Evolutionary conservation across 2,888 invertebrate genomes (phyloP), one percentile per base, ranked within the genome.

Genomic region (Drosophila prolongata): DNA sequence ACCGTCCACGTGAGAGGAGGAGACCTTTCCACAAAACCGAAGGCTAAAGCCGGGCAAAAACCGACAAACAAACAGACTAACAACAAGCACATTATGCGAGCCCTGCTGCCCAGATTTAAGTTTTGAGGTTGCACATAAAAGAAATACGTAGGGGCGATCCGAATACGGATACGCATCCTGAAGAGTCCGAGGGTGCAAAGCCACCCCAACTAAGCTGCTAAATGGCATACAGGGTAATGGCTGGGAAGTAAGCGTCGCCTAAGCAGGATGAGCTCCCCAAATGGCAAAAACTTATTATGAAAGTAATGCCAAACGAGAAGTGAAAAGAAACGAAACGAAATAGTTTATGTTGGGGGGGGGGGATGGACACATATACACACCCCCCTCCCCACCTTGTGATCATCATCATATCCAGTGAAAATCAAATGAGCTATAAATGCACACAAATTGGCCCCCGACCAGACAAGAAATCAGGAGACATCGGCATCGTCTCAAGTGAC

Each of bases 231-330:
- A 65, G 70, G 76, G 78, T 87, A 80, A 87, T 87, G 81, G 78
- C 72, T 37, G 71, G 78, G 73, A 88, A 88, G 76, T 88, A 83
- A 83, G 87, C 87, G 68, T 71, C 73, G 54, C 50, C 80, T 84
- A 84, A 84, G 89, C 78, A 88, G 83, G 87, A 84, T 84, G 83
- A 84, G 89, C 89, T 88, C 74, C 76, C 71, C 53, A 77, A 88
- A 83, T 86, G 72, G 74, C 88, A 77, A 84, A 88, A 83, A 83
- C 88, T 83, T 83, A 88, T 88, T 83, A 82, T 82, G 75, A 71
- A 88, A 88, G 75, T 85, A 85, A 87, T 85, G 74, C 58, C 78
- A 61, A 59, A 53, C 68, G 58, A 66, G 56, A 68, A 81, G 70
- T 55, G 58, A 61, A 56, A 75, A 62, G 47, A 73, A 74, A 49